These are phyloP conservation scores for Rostratula benghalensis DNA, from an alignment of 2,113 vertebrate genomes.

Conservation along the genomic window DNA sequence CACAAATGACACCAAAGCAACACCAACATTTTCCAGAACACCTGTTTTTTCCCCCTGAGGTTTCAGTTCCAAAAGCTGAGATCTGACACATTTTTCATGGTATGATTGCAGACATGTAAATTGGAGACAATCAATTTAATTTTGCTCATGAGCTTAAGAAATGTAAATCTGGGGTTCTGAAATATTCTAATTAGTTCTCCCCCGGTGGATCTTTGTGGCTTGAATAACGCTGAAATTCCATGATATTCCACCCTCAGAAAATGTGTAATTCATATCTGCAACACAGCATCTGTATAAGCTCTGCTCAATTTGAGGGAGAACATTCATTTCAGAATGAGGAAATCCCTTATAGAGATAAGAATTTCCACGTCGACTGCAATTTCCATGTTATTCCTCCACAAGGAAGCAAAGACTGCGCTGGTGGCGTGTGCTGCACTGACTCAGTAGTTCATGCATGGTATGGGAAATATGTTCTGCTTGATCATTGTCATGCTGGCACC, in stretches of 20 bases:
- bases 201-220: slow-evolving; percentile 28
- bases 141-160: slow-evolving; percentile 39
- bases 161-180: slow-evolving; percentile 54
- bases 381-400: background rate
- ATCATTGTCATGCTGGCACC: background rate
- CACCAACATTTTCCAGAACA: background rate
- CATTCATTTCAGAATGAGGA: slow-evolving; percentile 57
- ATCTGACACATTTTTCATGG: slow-evolving; percentile 29
- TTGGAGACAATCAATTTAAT: slow-evolving; percentile 36
- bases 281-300: slow-evolving; percentile 14
- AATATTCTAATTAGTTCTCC: slow-evolving; percentile 54
- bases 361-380: background rate
- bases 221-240: slow-evolving; percentile 45
- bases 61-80: slow-evolving; percentile 33
- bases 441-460: accelerated
- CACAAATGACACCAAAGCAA: background rate
- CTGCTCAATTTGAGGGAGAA: slow-evolving; percentile 21
- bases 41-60: background rate
- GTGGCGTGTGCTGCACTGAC: background rate
- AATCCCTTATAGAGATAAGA: slow-evolving; percentile 47
- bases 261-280: slow-evolving; percentile 61
- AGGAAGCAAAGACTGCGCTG: background rate
- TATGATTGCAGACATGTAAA: slow-evolving; percentile 39
- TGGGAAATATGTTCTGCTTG: background rate
- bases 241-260: slow-evolving; percentile 57